Conservation (phyloP, 2,888 invertebrate genomes). For the Hymenopus coronatus region DNA sequence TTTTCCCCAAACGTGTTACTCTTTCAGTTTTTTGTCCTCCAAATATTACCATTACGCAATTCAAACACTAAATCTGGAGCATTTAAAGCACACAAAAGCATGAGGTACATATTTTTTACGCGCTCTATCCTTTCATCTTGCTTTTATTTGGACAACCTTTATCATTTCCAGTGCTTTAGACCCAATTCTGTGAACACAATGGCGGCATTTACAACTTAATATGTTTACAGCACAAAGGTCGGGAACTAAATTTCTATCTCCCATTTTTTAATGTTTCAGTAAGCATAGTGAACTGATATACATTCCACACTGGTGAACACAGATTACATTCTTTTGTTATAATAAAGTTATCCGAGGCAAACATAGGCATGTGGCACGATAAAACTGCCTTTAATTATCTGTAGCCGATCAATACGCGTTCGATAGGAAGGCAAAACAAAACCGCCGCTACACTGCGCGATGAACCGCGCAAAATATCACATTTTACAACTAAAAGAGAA, state of each 20-base stretch:
- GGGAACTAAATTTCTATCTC: neutral
- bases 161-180: too few species aligned
- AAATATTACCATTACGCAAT: too few species aligned
- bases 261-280: neutral
- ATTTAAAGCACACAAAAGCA: too few species aligned
- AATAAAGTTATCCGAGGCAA: neutral
- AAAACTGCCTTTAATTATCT: neutral
- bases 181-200: neutral
- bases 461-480: neutral
- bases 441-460: neutral
- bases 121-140: too few species aligned
- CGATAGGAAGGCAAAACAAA: neutral
- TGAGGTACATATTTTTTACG: too few species aligned
- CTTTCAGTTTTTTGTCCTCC: too few species aligned
- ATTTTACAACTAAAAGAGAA: neutral
- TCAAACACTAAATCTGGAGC: too few species aligned
- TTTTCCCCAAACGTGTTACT: too few species aligned
- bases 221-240: neutral
- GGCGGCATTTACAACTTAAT: neutral
- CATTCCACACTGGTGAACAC: neutral
- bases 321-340: neutral
- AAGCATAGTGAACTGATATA: neutral
- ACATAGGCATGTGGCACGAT: neutral
- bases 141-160: too few species aligned
- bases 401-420: neutral